Evolutionary conservation across 2,797 vertebrate genomes (phyloP).

Genomic region (Platyrinchus mystaceus): DNA sequence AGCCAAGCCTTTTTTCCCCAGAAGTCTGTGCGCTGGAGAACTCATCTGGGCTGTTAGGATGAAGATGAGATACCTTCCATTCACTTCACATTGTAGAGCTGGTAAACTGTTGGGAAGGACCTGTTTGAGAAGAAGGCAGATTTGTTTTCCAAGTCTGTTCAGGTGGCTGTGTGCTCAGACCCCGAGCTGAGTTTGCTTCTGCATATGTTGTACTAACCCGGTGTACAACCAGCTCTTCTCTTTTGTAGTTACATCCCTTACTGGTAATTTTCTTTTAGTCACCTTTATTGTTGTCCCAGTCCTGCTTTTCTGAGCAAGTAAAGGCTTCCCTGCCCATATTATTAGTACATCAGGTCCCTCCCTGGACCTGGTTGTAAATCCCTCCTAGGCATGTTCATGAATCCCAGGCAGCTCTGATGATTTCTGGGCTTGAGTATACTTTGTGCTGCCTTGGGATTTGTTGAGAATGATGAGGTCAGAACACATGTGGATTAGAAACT

Average conservation of each 20-base stretch:
- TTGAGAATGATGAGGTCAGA: background rate
- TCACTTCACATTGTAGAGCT: fast-evolving
- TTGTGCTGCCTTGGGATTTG: background rate
- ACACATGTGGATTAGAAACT: background rate
- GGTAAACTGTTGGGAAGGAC: background rate
- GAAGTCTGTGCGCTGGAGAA: background rate
- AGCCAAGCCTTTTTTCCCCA: background rate
- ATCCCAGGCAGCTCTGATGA: background rate
- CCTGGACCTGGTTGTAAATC: background rate
- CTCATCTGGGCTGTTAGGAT: background rate
- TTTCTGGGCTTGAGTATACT: background rate
- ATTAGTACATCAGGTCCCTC: background rate
- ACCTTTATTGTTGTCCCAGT: background rate
- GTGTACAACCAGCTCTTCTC: background rate
- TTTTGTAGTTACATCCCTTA: background rate
- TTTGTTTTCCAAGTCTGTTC: background rate
- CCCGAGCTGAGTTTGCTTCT: background rate
- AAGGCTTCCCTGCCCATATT: background rate
- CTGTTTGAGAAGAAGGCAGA: background rate
- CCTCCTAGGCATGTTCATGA: background rate
- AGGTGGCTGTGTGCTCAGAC: fast-evolving
- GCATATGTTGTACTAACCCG: fast-evolving
- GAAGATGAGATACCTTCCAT: fast-evolving
- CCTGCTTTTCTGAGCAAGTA: background rate
- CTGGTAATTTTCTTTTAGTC: background rate